phyloP scores from a whole-genome alignment of 2,888 invertebrate species.

The Amphipyra berbera region DNA sequence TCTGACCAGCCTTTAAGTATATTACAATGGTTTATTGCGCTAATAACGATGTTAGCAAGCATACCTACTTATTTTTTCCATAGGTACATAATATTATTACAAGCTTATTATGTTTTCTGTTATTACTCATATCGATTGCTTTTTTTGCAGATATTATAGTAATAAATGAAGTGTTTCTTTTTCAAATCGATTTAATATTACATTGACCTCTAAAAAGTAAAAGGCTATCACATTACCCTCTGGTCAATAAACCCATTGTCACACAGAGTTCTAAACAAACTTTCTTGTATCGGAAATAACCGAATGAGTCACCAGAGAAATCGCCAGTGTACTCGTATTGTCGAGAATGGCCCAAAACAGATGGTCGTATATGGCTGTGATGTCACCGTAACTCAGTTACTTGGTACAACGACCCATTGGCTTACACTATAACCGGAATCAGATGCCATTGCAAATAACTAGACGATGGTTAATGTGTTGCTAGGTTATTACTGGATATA shows the following conservation, averaged over 20 bases:
- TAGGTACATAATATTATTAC: no score
- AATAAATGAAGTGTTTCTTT: not conserved
- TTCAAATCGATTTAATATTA: constrained; percentile 1
- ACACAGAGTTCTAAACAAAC: constrained; percentile 33
- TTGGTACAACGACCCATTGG: constrained; percentile 19
- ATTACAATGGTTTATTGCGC: no score
- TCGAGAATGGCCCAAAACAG: constrained; percentile 35
- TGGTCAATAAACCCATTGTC: constrained; percentile 57
- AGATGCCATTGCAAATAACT: constrained; percentile 2
- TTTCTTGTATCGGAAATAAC: constrained; percentile 44
- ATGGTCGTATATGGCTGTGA: constrained; percentile 21
- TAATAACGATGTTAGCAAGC: no score
- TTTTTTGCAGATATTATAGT: not conserved
- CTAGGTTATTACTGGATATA: not conserved
- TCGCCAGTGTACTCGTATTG: constrained; percentile 35
- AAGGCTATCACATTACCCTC: constrained; percentile 36
- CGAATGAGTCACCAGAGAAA: constrained; percentile 58
- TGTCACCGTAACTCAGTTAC: constrained; percentile 24
- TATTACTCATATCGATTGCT: no score
- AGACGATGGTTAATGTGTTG: constrained; percentile 20
- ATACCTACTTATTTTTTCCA: no score
- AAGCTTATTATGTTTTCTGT: no score
- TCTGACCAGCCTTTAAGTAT: no score
- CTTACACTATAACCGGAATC: constrained; percentile 20
- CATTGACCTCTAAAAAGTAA: constrained; percentile 44